Evolutionary conservation across 2,113 vertebrate genomes (phyloP), one percentile per base, ranked within the genome.

Genomic region (Corydoras maculifer): DNA sequence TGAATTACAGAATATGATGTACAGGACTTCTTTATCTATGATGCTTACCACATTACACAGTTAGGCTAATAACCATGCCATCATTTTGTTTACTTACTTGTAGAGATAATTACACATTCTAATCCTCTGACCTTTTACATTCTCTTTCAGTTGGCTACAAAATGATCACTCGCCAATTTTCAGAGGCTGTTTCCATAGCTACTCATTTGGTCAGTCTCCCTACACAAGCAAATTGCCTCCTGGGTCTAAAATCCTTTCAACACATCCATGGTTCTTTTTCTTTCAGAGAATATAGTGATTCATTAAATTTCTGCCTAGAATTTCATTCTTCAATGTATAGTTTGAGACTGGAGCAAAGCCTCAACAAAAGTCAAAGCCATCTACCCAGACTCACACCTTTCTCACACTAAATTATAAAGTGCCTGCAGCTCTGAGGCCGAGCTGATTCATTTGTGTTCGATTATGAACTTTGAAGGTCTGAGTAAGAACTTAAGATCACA

Each of bases 151-250:
- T 73, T 35, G 53, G 53, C 68, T 71, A 76, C 14, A 72, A 74
- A 82, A 82, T 76, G 78, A 79, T 86, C 78, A 75, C 79, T 81
- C 71, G 75, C 77, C 69, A 75, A 71, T 53, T 58, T 67, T 73
- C 75, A 6, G 9, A 68, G 48, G 31, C 67, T 9, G 82, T 85
- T 84, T 71, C 83, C 83, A 80, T 81, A 78, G 83, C 71, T 82
- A 88, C 85, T 82, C 83, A 85, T 76, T 68, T 51, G 76, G 79
- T 69, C 68, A 67, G 58, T 65, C 31, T 67, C 11, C 54, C 32
- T 29, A 15, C 51, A 49, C 15, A 63, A 63, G 61, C 54, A 68
- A 48, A 64, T 53, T 13, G 53, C 48, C 51, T 67, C 5, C 6
- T 66, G 32, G 51, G 49, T 57, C 58, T 55, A 58, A 35, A 70